Conservation (phyloP, 2,797 vertebrate species). For the Lateolabrax maculatus region DNA sequence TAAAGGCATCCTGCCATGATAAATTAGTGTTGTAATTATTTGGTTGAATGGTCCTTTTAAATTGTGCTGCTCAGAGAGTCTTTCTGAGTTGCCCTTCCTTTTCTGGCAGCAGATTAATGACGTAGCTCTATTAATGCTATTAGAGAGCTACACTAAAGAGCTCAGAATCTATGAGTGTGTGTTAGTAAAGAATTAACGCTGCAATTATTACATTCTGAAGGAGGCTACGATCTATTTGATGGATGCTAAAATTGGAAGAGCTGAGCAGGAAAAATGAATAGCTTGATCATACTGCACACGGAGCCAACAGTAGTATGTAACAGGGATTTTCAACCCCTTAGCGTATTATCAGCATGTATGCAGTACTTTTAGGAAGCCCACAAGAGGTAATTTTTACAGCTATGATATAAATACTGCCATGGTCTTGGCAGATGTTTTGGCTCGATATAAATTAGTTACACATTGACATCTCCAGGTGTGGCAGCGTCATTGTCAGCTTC, state of each 20-base stretch:
- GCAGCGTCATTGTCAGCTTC: neutral
- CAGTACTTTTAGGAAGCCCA: neutral
- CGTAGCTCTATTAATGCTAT: slow-evolving; percentile 77
- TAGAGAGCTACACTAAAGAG: slow-evolving; percentile 49
- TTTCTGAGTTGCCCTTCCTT: slow-evolving; percentile 64
- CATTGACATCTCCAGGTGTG: slow-evolving; percentile 35
- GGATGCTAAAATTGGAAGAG: slow-evolving; percentile 28
- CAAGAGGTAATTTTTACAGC: neutral
- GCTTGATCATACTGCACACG: neutral
- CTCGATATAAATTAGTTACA: slow-evolving; percentile 20
- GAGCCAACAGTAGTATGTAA: neutral
- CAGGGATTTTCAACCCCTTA: neutral
- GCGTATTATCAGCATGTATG: neutral
- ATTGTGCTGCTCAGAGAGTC: slow-evolving; percentile 46
- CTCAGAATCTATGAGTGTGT: slow-evolving; percentile 28
- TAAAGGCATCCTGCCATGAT: slow-evolving; percentile 41
- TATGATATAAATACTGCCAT: neutral
- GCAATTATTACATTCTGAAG: slow-evolving; percentile 30
- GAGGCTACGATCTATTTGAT: slow-evolving; percentile 24
- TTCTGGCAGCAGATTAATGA: slow-evolving; percentile 79
- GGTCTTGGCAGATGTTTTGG: neutral
- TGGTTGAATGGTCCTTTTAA: slow-evolving; percentile 56
- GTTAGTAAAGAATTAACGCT: slow-evolving; percentile 24
- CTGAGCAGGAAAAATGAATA: neutral
- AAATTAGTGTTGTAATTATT: slow-evolving; percentile 57